Conservation (phyloP, 2,113 vertebrate genomes). For the Hemibagrus wyckioides region DNA sequence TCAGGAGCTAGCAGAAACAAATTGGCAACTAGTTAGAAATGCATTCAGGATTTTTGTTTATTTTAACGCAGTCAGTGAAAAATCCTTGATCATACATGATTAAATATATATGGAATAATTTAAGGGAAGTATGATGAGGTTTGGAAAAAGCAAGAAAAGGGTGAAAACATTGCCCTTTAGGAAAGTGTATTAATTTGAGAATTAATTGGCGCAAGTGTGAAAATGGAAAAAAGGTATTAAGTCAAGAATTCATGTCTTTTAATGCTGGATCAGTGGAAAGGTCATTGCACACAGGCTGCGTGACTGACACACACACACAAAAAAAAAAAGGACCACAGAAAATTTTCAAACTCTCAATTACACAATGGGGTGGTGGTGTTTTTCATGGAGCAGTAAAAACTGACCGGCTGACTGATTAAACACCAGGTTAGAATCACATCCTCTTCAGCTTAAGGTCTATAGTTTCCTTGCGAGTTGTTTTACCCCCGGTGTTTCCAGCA, state of each 20-base stretch:
- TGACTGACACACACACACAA: too few relatives aligned
- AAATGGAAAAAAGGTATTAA: neutral
- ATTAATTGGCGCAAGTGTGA: constrained; percentile 21
- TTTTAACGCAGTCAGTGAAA: neutral
- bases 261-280: constrained; percentile 4
- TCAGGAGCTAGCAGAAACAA: constrained; percentile 16
- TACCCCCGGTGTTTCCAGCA: neutral
- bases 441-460: neutral
- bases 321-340: neutral
- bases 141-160: neutral
- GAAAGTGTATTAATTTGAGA: constrained; percentile 35
- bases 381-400: neutral
- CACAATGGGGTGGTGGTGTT: too few relatives aligned
- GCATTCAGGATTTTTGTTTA: constrained; percentile 33
- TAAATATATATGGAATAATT: neutral
- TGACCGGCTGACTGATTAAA: neutral
- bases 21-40: constrained; percentile 50
- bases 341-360: neutral
- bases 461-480: neutral
- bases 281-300: neutral
- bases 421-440: neutral
- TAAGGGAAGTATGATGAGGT: neutral
- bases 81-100: constrained; percentile 34
- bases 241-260: neutral
- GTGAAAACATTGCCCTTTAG: constrained; percentile 20